Evolutionary conservation across 2,797 vertebrate species (phyloP), one percentile per base, ranked within the genome.

Genomic region (Sarcophilus harrisii): DNA sequence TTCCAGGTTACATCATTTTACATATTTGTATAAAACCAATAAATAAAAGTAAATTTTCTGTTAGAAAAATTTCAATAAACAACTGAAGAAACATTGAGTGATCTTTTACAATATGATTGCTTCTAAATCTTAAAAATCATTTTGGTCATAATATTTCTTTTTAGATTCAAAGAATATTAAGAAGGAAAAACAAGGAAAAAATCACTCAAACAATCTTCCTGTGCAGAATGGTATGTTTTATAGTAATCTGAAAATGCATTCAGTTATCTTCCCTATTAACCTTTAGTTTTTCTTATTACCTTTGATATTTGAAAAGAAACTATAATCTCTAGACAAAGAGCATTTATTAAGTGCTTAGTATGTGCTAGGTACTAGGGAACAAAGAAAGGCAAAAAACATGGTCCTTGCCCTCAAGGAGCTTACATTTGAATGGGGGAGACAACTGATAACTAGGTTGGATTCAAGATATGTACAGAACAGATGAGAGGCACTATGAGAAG

Each of bases 141-240:
- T 96, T 95, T 90, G 49, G 29, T 57, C 52, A 32, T 96, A 98
- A 14, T 96, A 98, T 98, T 98, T 95, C 98, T 98, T 98, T 99
- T 97, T 98, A 99, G 99, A 99, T 98, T 99, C 99, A 97, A 99
- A 99, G 99, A 99, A 99, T 97, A 97, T 98, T 96, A 99, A 99
- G 99, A 99, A 99, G 98, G 99, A 99, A 94, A 99, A 99, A 98
- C 96, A 98, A 93, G 99, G 98, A 96, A 99, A 99, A 97, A 98
- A 98, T 96, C 97, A 99, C 55, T 98, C 99, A 96, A 97, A 98
- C 96, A 99, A 98, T 97, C 97, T 98, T n/a, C 97, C 98, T 97
- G 96, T 98, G 87, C 97, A 98, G 96, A 99, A 98, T 99, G 99
- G 99, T 99, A 98, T 97, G 95, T 99, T 98, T 98, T 98, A 94